phyloP scores from a whole-genome alignment of 2,113 vertebrate species.

The Carassius gibelio region DNA sequence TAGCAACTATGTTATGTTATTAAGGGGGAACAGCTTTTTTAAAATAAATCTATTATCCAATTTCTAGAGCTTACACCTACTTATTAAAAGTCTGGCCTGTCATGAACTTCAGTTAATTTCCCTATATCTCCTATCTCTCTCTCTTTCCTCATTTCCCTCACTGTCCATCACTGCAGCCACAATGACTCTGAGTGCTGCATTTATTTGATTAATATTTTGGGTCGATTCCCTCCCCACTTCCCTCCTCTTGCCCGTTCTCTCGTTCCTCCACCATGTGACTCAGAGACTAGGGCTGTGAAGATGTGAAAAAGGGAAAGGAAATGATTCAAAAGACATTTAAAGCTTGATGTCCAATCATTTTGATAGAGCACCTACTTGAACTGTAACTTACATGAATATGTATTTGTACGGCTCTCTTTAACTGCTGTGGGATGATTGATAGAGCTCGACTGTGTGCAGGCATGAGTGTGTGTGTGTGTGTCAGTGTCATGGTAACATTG shows the following conservation, averaged over 20 bases:
- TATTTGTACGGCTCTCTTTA: not conserved
- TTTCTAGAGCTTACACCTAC: not conserved
- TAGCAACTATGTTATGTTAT: not conserved
- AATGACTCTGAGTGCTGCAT: constrained; percentile 72
- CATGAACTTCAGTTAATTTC: constrained; percentile 4
- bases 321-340: not conserved
- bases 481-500: constrained; percentile 43
- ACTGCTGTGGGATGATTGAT: not conserved
- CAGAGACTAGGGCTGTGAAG: not conserved
- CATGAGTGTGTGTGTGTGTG: constrained; percentile 12
- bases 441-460: no score
- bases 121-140: not conserved
- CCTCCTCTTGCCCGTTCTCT: not conserved
- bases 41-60: not conserved
- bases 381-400: not conserved
- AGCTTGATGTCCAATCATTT: not conserved
- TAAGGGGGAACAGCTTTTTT: not conserved
- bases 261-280: constrained; percentile 11
- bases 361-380: constrained; percentile 18
- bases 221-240: constrained; percentile 9
- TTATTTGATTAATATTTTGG: constrained; percentile 70
- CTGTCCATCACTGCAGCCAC: constrained; percentile 46
- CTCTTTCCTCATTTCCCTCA: constrained; percentile 56
- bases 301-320: not conserved
- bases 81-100: not conserved